Conservation (phyloP, 2,797 vertebrate genomes). For the Sebastes nivosus region DNA sequence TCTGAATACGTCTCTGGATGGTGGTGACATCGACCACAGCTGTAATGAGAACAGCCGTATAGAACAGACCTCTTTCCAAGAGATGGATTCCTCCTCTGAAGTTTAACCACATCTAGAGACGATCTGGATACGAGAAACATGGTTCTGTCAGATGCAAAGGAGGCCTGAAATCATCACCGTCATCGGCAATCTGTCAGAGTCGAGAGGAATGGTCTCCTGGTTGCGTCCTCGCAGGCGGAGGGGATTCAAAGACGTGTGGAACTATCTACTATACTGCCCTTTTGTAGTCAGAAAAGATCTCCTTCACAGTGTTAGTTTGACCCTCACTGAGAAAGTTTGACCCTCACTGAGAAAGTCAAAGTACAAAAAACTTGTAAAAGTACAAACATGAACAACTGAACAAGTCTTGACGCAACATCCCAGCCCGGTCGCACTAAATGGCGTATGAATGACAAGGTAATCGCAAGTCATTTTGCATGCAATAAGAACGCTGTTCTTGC, state of each 20-base stretch:
- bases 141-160: constrained; percentile 33
- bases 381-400: background rate
- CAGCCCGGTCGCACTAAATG: background rate
- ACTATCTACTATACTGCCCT: background rate
- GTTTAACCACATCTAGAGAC: constrained; percentile 54
- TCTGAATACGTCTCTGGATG: constrained; percentile 44
- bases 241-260: background rate
- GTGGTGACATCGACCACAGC: constrained; percentile 59
- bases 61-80: constrained; percentile 24
- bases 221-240: background rate
- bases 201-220: background rate
- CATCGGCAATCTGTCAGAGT: constrained; percentile 23
- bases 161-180: constrained; percentile 36
- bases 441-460: no score
- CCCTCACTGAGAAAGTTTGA: background rate
- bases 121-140: constrained; percentile 32
- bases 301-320: background rate
- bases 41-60: constrained; percentile 58
- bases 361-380: background rate
- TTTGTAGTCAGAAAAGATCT: background rate
- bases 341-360: background rate
- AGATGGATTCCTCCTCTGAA: constrained; percentile 19
- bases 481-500: background rate
- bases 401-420: background rate
- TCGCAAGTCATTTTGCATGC: background rate